A percentile compares a stretch with the other conserved stretches of the same genome.
Evolutionary conservation across 2,888 invertebrate genomes (phyloP).

Genomic region (Drosophila pullipes): DNA sequence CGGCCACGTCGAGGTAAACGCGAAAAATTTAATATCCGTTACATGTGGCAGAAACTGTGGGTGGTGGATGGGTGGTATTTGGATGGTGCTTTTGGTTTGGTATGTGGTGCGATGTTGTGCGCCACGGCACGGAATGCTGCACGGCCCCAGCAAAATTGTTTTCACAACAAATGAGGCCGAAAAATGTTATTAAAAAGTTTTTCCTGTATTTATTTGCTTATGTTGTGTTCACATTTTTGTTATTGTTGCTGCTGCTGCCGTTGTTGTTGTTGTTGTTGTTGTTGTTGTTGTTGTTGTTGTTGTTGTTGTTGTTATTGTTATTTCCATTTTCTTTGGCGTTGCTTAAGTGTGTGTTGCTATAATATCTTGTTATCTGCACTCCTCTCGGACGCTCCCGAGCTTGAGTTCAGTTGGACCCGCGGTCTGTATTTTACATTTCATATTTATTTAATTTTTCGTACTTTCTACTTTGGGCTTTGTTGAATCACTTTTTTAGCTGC

Average conservation of each 20-base stretch:
- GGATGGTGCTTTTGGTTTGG: slow-evolving; percentile 3
- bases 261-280: background rate
- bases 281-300: background rate
- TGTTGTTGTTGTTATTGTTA: slow-evolving; percentile 28
- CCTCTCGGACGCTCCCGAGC: background rate
- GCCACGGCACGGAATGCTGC: slow-evolving; percentile 17
- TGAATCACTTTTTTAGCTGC: slow-evolving; percentile 58
- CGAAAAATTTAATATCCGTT: slow-evolving; percentile 79
- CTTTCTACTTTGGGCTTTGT: slow-evolving; percentile 66
- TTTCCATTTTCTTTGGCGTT: slow-evolving; percentile 51
- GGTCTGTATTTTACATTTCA: slow-evolving; percentile 65
- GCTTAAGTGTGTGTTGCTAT: slow-evolving; percentile 51
- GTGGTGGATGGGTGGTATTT: background rate
- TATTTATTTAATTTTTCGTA: slow-evolving; percentile 75
- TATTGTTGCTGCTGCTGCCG: slow-evolving; percentile 5
- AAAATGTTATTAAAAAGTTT: slow-evolving; percentile 82
- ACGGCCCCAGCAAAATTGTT: slow-evolving; percentile 69
- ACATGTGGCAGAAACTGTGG: slow-evolving; percentile 51
- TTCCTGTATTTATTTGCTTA: slow-evolving; percentile 70
- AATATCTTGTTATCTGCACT: slow-evolving; percentile 45
- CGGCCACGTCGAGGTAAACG: slow-evolving; percentile 66
- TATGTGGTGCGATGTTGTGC: slow-evolving; percentile 4
- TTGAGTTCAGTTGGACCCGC: slow-evolving; percentile 15
- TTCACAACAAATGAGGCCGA: slow-evolving; percentile 82
- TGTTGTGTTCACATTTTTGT: slow-evolving; percentile 33